phyloP scores from a whole-genome alignment of 2,797 vertebrate genomes.

The Pygocentrus nattereri region DNA sequence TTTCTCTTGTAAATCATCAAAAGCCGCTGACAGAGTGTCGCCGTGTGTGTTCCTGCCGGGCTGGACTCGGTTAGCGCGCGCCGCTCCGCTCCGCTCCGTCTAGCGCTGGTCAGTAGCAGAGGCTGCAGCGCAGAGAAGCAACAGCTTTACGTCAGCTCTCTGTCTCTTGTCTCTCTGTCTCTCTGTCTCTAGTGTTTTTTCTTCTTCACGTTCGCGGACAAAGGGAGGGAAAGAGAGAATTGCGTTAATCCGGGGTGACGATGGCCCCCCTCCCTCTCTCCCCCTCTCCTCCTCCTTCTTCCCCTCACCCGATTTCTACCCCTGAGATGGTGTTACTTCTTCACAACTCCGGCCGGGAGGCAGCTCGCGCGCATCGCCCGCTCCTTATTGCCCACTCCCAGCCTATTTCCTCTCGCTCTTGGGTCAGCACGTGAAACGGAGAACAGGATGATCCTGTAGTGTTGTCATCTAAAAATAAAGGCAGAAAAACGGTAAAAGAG shows the following conservation, averaged over 20 bases:
- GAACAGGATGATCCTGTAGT: constrained; percentile 6
- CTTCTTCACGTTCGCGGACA: constrained; percentile 14
- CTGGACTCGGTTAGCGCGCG: not conserved
- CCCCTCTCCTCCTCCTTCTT: constrained; percentile 13
- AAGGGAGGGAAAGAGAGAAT: constrained; percentile 41
- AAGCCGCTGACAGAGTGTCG: no score
- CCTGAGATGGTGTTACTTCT: constrained; percentile 73
- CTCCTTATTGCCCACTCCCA: not conserved
- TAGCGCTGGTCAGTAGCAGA: not conserved
- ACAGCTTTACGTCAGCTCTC: constrained; percentile 14
- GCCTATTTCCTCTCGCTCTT: constrained; percentile 30
- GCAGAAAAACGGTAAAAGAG: not conserved
- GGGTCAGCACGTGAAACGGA: constrained; percentile 31
- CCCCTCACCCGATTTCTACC: constrained; percentile 69
- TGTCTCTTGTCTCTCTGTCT: not conserved
- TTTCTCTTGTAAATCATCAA: not conserved
- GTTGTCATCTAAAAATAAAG: not conserved
- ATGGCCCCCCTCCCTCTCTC: constrained; percentile 28
- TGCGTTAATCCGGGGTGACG: constrained; percentile 55
- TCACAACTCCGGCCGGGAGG: constrained; percentile 76
- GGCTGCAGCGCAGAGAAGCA: constrained; percentile 1
- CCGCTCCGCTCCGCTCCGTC: not conserved
- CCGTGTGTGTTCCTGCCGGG: not conserved
- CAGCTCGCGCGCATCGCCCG: constrained; percentile 69
- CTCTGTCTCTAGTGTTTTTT: no score